A percentile compares a stretch with the other conserved stretches of the same genome.
Conservation (phyloP, 1,140 invertebrate species). For the Ceratosolen fusciceps region DNA sequence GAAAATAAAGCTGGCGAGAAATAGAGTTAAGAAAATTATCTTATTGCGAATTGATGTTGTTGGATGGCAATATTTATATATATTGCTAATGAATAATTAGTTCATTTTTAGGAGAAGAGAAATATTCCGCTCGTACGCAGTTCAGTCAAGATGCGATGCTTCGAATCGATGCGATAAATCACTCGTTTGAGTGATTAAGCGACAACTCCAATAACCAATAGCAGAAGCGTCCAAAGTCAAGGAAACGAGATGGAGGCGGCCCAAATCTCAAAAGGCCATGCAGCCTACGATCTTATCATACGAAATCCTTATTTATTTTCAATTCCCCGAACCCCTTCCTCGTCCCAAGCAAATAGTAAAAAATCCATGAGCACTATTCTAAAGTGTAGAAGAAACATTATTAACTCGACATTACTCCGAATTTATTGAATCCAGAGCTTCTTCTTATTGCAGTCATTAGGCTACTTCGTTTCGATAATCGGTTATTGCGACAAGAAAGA, state of each 20-base stretch:
- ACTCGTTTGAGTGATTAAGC: slow-evolving; percentile 60
- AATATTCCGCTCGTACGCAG: background rate
- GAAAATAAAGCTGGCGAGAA: background rate
- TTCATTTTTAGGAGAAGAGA: slow-evolving; percentile 36
- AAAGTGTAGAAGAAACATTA: too few relatives aligned
- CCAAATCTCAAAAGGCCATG: slow-evolving; percentile 63
- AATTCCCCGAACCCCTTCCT: slow-evolving; percentile 57
- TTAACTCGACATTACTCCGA: too few relatives aligned
- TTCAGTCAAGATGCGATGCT: slow-evolving; percentile 56
- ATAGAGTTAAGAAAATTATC: slow-evolving; percentile 29
- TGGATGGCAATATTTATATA: slow-evolving; percentile 26
- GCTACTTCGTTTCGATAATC: too few relatives aligned
- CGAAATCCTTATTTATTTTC: slow-evolving; percentile 60
- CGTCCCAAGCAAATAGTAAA: too few relatives aligned
- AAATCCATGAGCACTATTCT: too few relatives aligned
- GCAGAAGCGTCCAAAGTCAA: slow-evolving; percentile 1
- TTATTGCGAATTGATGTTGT: slow-evolving; percentile 45
- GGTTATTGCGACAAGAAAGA: too few relatives aligned
- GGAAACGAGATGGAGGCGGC: slow-evolving; percentile 43
- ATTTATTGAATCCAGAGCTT: too few relatives aligned
- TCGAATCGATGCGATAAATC: slow-evolving; percentile 67
- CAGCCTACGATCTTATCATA: slow-evolving; percentile 59
- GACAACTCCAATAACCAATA: too few relatives aligned
- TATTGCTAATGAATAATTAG: slow-evolving; percentile 40
- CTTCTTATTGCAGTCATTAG: too few relatives aligned